phyloP scores from a whole-genome alignment of 2,888 invertebrate genomes.

The Pristionchus fissidentatus region DNA sequence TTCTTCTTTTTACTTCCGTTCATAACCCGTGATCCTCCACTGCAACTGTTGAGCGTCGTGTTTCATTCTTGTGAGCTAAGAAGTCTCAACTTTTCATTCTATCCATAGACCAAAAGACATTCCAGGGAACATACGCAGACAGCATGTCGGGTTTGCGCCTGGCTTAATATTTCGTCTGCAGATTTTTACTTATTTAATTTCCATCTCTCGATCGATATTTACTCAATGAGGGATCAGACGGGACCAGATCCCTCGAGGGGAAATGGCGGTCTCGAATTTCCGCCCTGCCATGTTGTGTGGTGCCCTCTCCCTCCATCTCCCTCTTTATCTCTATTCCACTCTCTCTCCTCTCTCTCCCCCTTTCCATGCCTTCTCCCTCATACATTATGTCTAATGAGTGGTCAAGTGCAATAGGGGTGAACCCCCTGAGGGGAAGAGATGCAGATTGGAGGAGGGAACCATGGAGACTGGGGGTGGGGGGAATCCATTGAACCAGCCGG shows the following conservation, averaged over 20 bases:
- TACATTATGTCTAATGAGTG: conserved; percentile 29
- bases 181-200: too few relatives aligned
- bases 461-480: background rate
- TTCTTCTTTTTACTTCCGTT: conserved; percentile 38
- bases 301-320: background rate
- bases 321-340: background rate
- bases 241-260: too few relatives aligned
- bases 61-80: too few relatives aligned
- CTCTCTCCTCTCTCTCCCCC: conserved; percentile 1
- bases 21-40: conserved; percentile 14
- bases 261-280: background rate
- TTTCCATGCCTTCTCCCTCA: background rate
- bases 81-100: too few relatives aligned
- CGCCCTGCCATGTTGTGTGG: background rate
- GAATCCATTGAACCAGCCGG: background rate
- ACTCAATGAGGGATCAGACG: too few relatives aligned
- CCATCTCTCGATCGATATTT: too few relatives aligned
- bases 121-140: too few relatives aligned
- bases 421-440: background rate
- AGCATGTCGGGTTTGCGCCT: too few relatives aligned
- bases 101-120: too few relatives aligned
- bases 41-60: conserved; percentile 27
- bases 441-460: background rate
- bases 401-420: conserved; percentile 22
- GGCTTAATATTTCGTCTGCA: too few relatives aligned